A percentile compares a stretch with the other conserved stretches of the same genome.
phyloP scores from a whole-genome alignment of 2,113 vertebrate genomes.

The Holacanthus passer region DNA sequence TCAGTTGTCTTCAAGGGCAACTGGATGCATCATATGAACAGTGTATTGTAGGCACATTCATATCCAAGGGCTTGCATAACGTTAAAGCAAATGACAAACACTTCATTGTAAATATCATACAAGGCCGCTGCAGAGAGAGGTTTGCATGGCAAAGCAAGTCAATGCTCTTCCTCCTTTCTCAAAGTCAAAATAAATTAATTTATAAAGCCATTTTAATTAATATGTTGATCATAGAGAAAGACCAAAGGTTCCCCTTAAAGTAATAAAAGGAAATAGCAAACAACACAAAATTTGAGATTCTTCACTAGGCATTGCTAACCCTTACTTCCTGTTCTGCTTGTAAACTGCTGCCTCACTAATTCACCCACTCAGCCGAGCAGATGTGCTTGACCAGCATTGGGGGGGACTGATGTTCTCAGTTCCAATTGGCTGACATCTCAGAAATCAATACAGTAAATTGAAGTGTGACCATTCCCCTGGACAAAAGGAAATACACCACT shows the following conservation, averaged over 20 bases:
- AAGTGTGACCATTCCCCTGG: constrained; percentile 44
- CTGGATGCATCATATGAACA: constrained; percentile 17
- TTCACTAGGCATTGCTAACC: not conserved
- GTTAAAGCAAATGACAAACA: constrained; percentile 38
- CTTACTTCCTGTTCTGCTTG: not conserved
- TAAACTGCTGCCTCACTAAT: constrained; percentile 35
- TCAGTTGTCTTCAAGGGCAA: constrained; percentile 48
- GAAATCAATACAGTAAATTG: constrained; percentile 71
- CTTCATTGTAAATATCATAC: constrained; percentile 23
- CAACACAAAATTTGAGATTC: not conserved
- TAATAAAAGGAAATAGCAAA: constrained; percentile 3
- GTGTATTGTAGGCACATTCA: constrained; percentile 23
- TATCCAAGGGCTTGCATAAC: constrained; percentile 42
- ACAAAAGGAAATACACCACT: constrained; percentile 51
- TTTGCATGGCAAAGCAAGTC: not conserved
- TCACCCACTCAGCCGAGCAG: constrained; percentile 7
- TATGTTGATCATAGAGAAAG: not conserved
- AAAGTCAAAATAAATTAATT: not conserved
- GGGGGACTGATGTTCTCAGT: not conserved
- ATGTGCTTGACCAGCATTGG: not conserved
- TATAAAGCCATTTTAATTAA: constrained; percentile 6
- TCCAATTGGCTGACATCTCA: constrained; percentile 37
- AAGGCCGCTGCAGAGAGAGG: not conserved
- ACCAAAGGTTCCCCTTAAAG: not conserved
- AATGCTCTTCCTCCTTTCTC: not conserved